Base-by-base conservation (phyloP, 2,113 vertebrate genomes). In the Vulpes ferrilata region DNA sequence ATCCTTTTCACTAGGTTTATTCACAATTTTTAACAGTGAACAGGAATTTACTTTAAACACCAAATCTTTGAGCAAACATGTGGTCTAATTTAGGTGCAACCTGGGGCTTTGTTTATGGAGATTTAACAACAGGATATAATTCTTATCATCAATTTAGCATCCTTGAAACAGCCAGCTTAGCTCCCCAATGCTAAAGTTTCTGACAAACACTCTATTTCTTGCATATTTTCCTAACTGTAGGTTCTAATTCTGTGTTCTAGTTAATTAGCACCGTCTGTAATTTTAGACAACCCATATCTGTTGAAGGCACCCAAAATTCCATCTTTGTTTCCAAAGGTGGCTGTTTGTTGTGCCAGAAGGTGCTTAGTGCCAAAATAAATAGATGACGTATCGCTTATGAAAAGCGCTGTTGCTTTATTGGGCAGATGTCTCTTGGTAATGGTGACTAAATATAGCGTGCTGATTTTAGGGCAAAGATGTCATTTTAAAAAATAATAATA, bases 1-100 rank as follows among this genome's bases (percentile, higher is more conserved):
- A 59, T 95, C 94, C 98, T 98, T 98, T 98, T 98, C 96, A 90
- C 96, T 97, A 83, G 57, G 43, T 97, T 98, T 98, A 97, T 98
- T 98, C 96, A 97, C 96, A 97, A 95, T 97, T 98, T 88, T 98
- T 96, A 95, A 96, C 60, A 7, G 93, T 98, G 92, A 97, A 92
- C 98, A 95, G 93, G 83, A 98, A 98, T 97, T 97, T 97, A 95
- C 73, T 98, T 98, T 92, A 97, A 98, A 96, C 65, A 83, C 90
- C 85, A 74, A 67, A 76, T 97, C 80, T 97, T 90, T 74, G 51
- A 96, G 76, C 89, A 98, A 98, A 96, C 85, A 96, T 97, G 96
- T 96, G 89, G 64, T 98, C 88, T 98, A 93, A 98, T 98, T 98
- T 65, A 95, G 97, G 87, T 53, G 76, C 78, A 95, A 97, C 92